Evolutionary conservation across 2,888 invertebrate species (phyloP).

Genomic region (Chydorus sphaericus): DNA sequence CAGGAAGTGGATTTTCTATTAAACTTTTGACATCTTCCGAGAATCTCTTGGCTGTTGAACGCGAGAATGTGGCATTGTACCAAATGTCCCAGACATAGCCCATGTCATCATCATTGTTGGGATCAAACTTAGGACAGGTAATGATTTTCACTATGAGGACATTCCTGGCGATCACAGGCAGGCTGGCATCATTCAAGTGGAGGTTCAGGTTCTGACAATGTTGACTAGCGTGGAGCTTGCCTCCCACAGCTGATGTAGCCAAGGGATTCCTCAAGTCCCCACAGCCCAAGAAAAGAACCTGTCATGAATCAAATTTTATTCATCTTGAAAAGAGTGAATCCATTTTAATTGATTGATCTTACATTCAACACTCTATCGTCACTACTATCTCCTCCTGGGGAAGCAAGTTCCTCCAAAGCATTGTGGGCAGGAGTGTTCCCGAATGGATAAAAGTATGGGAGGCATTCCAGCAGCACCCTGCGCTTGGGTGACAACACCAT

Average conservation of each 20-base stretch:
- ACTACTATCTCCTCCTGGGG: too few relatives aligned
- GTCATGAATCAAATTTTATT: too few relatives aligned
- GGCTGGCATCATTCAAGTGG: background rate
- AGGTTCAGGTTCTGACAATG: background rate
- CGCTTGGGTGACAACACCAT: too few relatives aligned
- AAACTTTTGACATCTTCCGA: background rate
- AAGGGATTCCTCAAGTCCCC: background rate
- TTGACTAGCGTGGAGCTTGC: too few relatives aligned
- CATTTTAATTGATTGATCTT: too few relatives aligned
- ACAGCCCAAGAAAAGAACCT: slow-evolving; percentile 4
- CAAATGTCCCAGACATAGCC: slow-evolving; percentile 3
- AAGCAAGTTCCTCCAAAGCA: too few relatives aligned
- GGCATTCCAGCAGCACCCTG: too few relatives aligned
- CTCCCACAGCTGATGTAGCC: background rate
- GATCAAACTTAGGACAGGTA: background rate
- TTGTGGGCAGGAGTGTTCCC: too few relatives aligned
- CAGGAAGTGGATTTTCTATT: background rate
- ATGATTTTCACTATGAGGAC: background rate
- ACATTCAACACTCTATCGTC: too few relatives aligned
- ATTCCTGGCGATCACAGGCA: background rate
- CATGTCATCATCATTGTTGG: background rate
- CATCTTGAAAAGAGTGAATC: too few relatives aligned
- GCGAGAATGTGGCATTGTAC: background rate
- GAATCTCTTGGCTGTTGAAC: background rate
- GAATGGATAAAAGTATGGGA: too few relatives aligned